Conservation (phyloP, 2,113 vertebrate genomes). For the Ictalurus punctatus region DNA sequence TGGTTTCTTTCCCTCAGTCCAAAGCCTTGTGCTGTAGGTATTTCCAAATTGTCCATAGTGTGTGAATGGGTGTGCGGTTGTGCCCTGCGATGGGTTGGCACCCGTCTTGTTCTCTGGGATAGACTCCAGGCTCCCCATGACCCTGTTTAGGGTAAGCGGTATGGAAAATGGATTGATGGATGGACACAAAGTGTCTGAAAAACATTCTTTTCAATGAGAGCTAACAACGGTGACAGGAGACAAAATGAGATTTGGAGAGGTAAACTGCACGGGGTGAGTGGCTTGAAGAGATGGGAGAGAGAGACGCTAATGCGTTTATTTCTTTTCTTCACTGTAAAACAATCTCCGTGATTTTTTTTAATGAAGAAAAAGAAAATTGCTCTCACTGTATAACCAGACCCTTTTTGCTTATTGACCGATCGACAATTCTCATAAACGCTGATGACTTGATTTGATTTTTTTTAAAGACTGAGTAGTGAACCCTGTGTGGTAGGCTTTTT, state of each 20-base stretch:
- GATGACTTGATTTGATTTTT: slow-evolving; percentile 13
- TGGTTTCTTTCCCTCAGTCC: no score
- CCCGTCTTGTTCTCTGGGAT: no score
- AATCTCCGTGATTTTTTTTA: not conserved
- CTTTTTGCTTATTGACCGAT: not conserved
- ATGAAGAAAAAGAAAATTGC: not conserved
- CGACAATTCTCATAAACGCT: not conserved
- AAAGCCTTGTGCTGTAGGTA: no score
- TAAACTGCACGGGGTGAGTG: not conserved
- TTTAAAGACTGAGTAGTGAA: not conserved
- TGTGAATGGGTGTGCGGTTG: no score
- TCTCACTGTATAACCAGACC: no score
- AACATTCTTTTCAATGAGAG: not conserved
- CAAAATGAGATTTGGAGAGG: not conserved
- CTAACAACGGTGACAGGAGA: not conserved
- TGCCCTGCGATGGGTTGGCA: no score
- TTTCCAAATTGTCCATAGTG: no score
- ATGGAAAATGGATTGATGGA: no score
- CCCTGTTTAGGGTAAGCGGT: no score
- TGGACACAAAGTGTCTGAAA: not conserved
- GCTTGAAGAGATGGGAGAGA: not conserved
- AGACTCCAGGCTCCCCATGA: no score
- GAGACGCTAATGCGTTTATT: not conserved
- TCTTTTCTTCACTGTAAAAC: not conserved
- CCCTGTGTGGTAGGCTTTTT: not conserved